phyloP scores from a whole-genome alignment of 2,888 invertebrate genomes.

The Oxycera nigricornis region DNA sequence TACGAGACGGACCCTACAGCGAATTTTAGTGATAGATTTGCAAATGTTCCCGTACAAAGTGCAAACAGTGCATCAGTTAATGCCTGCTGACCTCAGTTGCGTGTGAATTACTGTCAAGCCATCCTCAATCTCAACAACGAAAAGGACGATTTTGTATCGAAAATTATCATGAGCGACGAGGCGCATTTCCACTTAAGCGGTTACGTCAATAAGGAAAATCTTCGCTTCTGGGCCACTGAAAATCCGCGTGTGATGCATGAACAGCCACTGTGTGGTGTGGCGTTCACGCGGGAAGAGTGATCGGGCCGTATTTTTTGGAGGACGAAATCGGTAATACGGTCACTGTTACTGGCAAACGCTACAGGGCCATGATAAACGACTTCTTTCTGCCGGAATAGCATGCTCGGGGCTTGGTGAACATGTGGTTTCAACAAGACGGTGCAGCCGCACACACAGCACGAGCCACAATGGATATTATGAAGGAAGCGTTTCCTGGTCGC shows the following conservation, averaged over 20 bases:
- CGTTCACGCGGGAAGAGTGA: slow-evolving; percentile 23
- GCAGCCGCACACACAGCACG: no score
- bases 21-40: slow-evolving; percentile 45
- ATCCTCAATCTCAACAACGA: slow-evolving; percentile 38
- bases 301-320: slow-evolving; percentile 24
- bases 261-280: slow-evolving; percentile 16
- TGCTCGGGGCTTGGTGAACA: no score
- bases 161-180: slow-evolving; percentile 40
- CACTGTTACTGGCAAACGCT: slow-evolving; percentile 4
- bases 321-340: slow-evolving; percentile 15
- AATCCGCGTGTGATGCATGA: no score
- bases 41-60: slow-evolving; percentile 43
- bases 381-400: no score
- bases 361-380: no score
- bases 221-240: slow-evolving; percentile 17
- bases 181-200: slow-evolving; percentile 36
- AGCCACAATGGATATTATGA: no score
- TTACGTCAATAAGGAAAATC: slow-evolving; percentile 37
- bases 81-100: slow-evolving; percentile 42
- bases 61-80: slow-evolving; percentile 41
- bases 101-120: slow-evolving; percentile 40
- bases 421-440: no score
- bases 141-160: slow-evolving; percentile 39
- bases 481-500: no score
- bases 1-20: slow-evolving; percentile 41